Evolutionary conservation across 2,797 vertebrate species (phyloP).

Genomic region (Tapera naevia): DNA sequence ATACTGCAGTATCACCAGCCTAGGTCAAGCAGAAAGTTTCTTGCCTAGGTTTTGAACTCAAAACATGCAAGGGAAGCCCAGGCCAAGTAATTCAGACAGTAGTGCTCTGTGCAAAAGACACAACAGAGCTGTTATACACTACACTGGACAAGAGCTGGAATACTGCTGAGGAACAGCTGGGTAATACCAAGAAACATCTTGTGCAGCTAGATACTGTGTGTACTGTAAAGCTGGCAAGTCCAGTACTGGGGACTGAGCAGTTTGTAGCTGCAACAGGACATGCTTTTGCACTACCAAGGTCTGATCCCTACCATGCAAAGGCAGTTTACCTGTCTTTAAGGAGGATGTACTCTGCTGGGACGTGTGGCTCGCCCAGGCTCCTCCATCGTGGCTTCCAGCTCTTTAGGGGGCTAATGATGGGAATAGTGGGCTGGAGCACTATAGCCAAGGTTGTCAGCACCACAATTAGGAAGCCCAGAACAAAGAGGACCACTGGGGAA

Average conservation of each 20-base stretch:
- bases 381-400: conserved; percentile 87
- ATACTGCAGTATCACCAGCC: not conserved
- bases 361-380: conserved; percentile 82
- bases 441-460: conserved; percentile 81
- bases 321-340: conserved; percentile 78
- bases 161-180: not conserved
- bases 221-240: not conserved
- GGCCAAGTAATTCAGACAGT: not conserved
- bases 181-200: not conserved
- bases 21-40: not conserved
- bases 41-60: not conserved
- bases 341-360: conserved; percentile 75
- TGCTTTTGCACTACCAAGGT: not conserved
- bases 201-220: not conserved
- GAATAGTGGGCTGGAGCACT: conserved; percentile 77
- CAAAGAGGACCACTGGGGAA: conserved; percentile 79
- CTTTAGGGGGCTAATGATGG: conserved; percentile 73
- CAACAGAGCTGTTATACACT: not conserved
- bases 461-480: conserved; percentile 77
- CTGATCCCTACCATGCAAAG: rapidly evolving
- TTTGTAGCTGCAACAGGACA: not conserved
- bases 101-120: not conserved
- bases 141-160: not conserved
- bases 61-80: not conserved
- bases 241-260: not conserved